Evolutionary conservation across 2,113 vertebrate species (phyloP), one percentile per base, ranked within the genome.

Genomic region (Mola mola): DNA sequence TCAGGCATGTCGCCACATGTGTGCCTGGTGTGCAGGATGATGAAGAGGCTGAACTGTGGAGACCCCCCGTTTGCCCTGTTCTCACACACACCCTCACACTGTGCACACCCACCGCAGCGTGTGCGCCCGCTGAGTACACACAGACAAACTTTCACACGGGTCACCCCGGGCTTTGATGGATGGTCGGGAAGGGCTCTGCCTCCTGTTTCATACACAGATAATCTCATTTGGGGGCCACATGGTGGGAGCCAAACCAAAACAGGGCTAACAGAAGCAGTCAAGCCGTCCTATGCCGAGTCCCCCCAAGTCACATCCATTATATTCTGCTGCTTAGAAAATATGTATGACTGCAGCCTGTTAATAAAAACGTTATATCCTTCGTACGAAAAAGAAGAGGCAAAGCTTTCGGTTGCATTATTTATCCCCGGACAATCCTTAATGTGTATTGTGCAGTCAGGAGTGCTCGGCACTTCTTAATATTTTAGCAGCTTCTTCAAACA

Each of bases 151-250:
- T 81, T 66, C 60, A 65, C 62, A 73, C 79, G 83, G 79, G 87
- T 72, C 86, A 88, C 81, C 68, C 78, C 84, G 78, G 66, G 72
- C 71, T 82, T 89, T 95, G 93, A 95, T 92, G 84, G 90, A 96
- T 93, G 89, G 85, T 79, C 87, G 67, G 73, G 65, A 65, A 90
- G 86, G 44, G 74, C 71, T 88, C 77, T 82, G 58, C 69, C 81
- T 79, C 73, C 84, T 88, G 79, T 84, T 82, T 88, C 84, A 78
- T 87, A 85, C 49, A 81, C 82, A 83, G 64, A 87, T 92, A 92
- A 92, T 91, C 79, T 86, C 83, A 89, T 92, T 91, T 81, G 88
- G 73, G 85, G 83, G 71, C 73, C 51, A 40, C 68, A 80, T 81
- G 70, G 76, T 72, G 78, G 77, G 83, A 91, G 75, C 71, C 37